These are phyloP conservation scores for Thereva unica DNA, from an alignment of 2,888 invertebrate genomes.

Conservation along the genomic window DNA sequence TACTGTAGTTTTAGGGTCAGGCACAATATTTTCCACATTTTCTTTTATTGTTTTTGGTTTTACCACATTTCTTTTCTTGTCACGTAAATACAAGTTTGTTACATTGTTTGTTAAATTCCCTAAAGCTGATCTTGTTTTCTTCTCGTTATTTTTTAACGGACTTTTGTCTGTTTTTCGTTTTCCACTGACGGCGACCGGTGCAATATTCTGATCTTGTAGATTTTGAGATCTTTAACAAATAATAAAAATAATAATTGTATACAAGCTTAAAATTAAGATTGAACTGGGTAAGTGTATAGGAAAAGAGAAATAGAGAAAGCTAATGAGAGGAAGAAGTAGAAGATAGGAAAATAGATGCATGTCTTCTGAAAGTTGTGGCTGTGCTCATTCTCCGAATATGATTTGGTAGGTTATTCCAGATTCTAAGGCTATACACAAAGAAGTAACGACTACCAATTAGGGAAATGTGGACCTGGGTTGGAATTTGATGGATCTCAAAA, in stretches of 20 bases:
- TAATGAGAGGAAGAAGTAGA: no score
- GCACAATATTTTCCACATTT: background rate
- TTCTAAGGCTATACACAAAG: no score
- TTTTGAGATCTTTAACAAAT: conserved; percentile 43
- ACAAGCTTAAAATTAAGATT: background rate
- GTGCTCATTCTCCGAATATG: no score
- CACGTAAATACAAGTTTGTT: conserved; percentile 47
- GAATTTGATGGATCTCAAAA: no score
- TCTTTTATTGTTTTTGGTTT: conserved; percentile 45
- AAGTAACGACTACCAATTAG: no score
- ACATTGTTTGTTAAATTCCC: conserved; percentile 78
- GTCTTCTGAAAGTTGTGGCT: no score
- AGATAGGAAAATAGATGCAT: no score
- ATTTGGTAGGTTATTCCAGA: no score
- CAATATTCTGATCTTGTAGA: conserved; percentile 52
- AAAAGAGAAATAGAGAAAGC: no score
- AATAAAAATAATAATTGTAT: no score
- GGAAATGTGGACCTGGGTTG: no score
- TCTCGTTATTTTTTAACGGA: conserved; percentile 72
- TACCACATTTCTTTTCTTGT: conserved; percentile 59
- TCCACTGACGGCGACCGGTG: conserved; percentile 53
- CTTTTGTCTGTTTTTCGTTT: conserved; percentile 84
- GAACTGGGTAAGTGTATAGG: no score
- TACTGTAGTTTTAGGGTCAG: background rate
- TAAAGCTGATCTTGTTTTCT: conserved; percentile 77